A percentile compares a stretch with the other conserved stretches of the same genome.
Evolutionary conservation across 2,797 vertebrate species (phyloP).

Genomic region (Parauchenoglanis punctatus): DNA sequence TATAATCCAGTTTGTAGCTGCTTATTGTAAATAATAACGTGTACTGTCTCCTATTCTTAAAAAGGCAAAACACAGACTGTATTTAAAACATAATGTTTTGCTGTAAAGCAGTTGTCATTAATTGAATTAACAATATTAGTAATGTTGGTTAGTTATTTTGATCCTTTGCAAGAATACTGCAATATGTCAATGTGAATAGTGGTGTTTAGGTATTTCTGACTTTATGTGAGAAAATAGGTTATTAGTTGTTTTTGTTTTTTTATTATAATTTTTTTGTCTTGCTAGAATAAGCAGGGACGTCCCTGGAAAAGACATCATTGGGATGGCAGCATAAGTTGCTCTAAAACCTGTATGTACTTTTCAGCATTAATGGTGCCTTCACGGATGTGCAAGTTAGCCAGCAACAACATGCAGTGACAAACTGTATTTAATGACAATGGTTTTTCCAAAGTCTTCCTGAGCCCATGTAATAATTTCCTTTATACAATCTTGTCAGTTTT

Average conservation of each 20-base stretch:
- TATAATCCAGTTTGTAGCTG: slow-evolving; percentile 24
- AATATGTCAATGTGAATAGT: not conserved
- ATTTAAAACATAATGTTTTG: not conserved
- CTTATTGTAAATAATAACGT: not conserved
- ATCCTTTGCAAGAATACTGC: not conserved
- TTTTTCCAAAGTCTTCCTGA: no score
- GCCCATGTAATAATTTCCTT: no score
- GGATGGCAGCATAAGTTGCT: no score
- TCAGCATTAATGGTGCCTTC: no score
- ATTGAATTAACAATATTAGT: not conserved
- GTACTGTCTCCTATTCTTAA: not conserved
- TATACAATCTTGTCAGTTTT: no score
- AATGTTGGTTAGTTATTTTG: not conserved
- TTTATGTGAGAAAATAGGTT: not conserved
- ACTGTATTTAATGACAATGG: no score
- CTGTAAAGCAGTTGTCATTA: not conserved
- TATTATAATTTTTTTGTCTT: no score
- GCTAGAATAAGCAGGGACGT: no score
- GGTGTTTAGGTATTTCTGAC: not conserved
- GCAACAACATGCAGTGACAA: no score
- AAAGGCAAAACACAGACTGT: not conserved
- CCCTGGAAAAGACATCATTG: no score
- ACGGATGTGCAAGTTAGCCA: no score
- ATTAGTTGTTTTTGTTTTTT: not conserved
- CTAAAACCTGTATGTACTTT: no score